Conservation (phyloP, 2,888 invertebrate species). For the Platycnemis pennipes region DNA sequence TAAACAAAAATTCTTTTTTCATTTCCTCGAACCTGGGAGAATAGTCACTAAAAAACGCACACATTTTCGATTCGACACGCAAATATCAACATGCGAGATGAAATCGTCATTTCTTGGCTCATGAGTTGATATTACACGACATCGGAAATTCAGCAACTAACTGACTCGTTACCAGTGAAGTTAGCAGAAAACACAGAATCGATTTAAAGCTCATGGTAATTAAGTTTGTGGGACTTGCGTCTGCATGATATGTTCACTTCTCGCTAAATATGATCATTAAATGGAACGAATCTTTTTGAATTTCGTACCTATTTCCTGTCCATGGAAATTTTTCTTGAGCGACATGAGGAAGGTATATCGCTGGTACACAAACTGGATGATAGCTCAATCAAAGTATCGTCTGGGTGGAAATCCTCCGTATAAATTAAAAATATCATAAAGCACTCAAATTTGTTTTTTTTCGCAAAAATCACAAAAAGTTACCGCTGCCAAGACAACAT, state of each 20-base stretch:
- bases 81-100: background rate
- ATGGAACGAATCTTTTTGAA: background rate
- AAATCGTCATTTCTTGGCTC: background rate
- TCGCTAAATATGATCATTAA: background rate
- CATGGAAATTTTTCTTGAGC: background rate
- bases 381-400: background rate
- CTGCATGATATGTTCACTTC: background rate
- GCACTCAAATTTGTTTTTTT: too few species aligned
- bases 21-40: too few species aligned
- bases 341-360: background rate
- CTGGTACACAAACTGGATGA: background rate
- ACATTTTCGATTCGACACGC: background rate
- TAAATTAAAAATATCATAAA: background rate
- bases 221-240: background rate
- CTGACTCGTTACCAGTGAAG: background rate
- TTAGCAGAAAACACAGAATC: background rate
- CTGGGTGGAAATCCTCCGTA: background rate
- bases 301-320: background rate
- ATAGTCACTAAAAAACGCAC: too few species aligned
- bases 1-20: too few species aligned
- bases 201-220: background rate
- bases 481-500: too few species aligned
- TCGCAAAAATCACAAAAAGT: too few species aligned
- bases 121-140: background rate
- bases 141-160: background rate